Evolutionary conservation across 1,140 invertebrate genomes (phyloP), one percentile per base, ranked within the genome.

Genomic region (Zaprionus taronus): DNA sequence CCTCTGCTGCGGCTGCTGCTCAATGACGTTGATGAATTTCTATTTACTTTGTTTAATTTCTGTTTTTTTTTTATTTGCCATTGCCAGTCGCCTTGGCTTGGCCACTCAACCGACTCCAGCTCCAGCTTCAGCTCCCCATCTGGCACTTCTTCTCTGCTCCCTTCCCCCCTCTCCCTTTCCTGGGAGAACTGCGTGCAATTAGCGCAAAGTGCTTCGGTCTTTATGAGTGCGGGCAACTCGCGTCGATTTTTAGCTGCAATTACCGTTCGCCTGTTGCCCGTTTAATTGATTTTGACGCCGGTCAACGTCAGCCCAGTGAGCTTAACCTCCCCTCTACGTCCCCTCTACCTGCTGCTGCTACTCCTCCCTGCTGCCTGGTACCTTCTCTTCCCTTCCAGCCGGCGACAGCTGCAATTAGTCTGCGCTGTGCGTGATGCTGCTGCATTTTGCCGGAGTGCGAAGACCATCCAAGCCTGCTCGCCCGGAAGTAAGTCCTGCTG

Each of bases 31-130:
- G 85, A 90, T 90, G 85, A 90, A 90, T 90, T 90, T 91, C 85
- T 90, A 90, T 90, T 90, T 90, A 90, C 85, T 90, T 82, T 90
- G 85, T 82, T 90, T 90, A 90, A 90, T 90, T 90, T 85, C 49
- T 91, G 85, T 82, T 90, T 90, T 90, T 90, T 82, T 90, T 90
- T 90, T 90, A 90, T 90, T 90, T 90, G 85, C 85, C 81, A 82
- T 90, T 90, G 81, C 85, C 81, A 85, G 75, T 90, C 77, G 79
- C 64, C 85, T 47, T 60, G 76, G 79, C 85, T 80, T 68, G 83
- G 83, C 81, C 73, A 76, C 70, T 69, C 71, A 70, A 63, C 38
- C 64, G 38, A 79, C 31, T 17, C 22, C 20, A 38, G 5, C 36
- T 38, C 15, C 17, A 36, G 2, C 36, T 28, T 11, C 17, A 12